Conservation (phyloP, 1,140 invertebrate species). For the Palaemon carinicauda region DNA sequence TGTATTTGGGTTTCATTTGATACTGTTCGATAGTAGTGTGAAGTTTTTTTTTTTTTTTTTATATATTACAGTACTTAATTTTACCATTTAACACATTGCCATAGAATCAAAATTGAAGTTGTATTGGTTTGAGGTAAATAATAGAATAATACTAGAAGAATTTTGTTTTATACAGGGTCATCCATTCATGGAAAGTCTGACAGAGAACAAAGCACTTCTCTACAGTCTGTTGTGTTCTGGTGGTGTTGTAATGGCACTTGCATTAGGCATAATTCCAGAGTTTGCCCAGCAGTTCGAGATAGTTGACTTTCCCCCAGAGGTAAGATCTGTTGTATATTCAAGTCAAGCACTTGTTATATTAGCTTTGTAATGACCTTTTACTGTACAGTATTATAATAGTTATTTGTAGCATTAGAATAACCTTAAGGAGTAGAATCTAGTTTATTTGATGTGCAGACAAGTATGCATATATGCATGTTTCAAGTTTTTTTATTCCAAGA, state of each 20-base stretch:
- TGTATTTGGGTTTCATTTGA: no score
- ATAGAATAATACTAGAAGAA: not conserved
- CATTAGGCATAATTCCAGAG: conserved; percentile 79
- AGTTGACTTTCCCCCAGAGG: conserved; percentile 84
- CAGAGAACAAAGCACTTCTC: conserved; percentile 89
- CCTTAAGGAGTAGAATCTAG: no score
- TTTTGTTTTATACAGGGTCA: conserved; percentile 77
- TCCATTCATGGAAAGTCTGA: conserved; percentile 97
- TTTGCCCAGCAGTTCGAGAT: conserved; percentile 86
- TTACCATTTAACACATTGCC: no score
- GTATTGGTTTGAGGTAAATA: no score
- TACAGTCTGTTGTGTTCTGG: conserved; percentile 85
- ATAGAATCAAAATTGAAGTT: not conserved
- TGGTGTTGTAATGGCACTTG: conserved; percentile 77
- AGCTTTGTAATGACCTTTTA: not conserved
- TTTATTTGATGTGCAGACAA: no score
- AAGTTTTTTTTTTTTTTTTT: no score
- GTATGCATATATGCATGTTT: not conserved
- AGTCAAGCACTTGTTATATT: not conserved
- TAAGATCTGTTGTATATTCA: conserved; percentile 68
- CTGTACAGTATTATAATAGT: no score
- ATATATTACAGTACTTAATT: no score
- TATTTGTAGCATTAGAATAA: no score
- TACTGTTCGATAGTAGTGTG: no score
- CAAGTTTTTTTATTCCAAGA: not conserved